Base-by-base conservation (phyloP, 1,140 invertebrate genomes). In the Anoplophora glabripennis region DNA sequence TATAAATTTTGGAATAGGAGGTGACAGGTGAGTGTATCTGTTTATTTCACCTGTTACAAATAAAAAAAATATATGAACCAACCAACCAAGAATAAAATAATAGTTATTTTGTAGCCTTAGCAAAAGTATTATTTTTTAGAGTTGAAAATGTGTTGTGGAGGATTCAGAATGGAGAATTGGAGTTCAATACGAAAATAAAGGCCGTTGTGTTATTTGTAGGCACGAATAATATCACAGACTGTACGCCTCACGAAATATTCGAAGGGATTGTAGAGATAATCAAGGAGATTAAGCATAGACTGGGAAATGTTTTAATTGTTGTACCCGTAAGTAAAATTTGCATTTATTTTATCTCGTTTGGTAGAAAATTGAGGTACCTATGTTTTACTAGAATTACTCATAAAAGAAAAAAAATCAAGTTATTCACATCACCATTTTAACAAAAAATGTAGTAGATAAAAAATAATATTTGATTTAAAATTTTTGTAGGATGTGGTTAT, bases 121-220 rank as follows among this genome's bases (percentile, higher is more conserved):
- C 51, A 40, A 59, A 47, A 28, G 33, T 15, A 3, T 11, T 45
- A 45, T 7, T 33, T 65, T 68, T 45, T 51, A 73, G 73, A 66
- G 87, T 86, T 3, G 83, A 89, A 71, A 77, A 90, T 76, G 80
- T 89, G 17, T 72, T 90, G 17, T 90, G 88, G 88, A 76, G 89
- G 63, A 78, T 89, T 28, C 69, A 79, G 61, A 86, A 89, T 78
- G 88, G 87, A 53, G 88, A 88, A 75, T 67, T 90, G 57, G 85
- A 89, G 57, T 74, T 73, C 51, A 74, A 80, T 65, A 76, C 86
- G 52, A 78, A 80, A 70, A 84, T 88, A 3, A 89, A 89, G 78
- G 84, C 85, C 14, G 79, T 89, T 40, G 86, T 90, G 33, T 59
- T 90, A 5, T 75, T 83, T 63, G 82, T 86, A 48, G 88, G 88